Base-by-base conservation (phyloP, 2,113 vertebrate genomes). In the Speoplatyrhinus poulsoni region DNA sequence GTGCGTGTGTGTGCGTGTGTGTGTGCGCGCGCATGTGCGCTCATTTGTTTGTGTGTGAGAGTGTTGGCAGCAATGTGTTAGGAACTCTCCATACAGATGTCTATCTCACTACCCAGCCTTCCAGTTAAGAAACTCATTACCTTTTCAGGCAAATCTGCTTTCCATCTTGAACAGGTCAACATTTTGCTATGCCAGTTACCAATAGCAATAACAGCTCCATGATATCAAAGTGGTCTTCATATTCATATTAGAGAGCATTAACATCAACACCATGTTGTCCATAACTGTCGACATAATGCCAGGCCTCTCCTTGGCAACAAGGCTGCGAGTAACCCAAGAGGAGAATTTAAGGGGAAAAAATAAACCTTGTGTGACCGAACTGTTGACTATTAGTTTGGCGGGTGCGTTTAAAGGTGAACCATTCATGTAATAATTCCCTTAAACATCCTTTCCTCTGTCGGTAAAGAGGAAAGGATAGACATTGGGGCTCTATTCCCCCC, bases 391-490 rank as follows among this genome's bases (percentile, higher is more conserved):
- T 87, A 87, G 85, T 88, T 80, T 79, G 83, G 72, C 54, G 70
- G 70, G 84, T 82, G 85, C 85, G 83, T 55, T 46, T 60, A 67
- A 85, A 90, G 87, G 87, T 87, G 82, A 86, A 82, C 81, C 69
- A 71, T 87, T 84, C 85, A 85, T 90, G 65, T 82, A 88, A 89
- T 81, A 86, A 69, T 57, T 63, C 58, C 72, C 76, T 67, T 79
- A 58, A 82, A 84, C 79, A 26, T 71, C 57, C 67, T 80, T 83
- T 69, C 76, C 67, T 84, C 87, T 82, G 85, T 85, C 84, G 82
- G 77, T 91, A 93, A 92, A 92, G 89, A 90, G 88, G n/a, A n/a
- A n/a, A n/a, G n/a, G n/a, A n/a, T 82, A 89, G 58, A 84, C 69
- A 80, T 88, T 89, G 89, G 69, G 86, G 79, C 80, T 79, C 81